Conservation (phyloP, 2,888 invertebrate genomes). For the Philopedon plagiatum region DNA sequence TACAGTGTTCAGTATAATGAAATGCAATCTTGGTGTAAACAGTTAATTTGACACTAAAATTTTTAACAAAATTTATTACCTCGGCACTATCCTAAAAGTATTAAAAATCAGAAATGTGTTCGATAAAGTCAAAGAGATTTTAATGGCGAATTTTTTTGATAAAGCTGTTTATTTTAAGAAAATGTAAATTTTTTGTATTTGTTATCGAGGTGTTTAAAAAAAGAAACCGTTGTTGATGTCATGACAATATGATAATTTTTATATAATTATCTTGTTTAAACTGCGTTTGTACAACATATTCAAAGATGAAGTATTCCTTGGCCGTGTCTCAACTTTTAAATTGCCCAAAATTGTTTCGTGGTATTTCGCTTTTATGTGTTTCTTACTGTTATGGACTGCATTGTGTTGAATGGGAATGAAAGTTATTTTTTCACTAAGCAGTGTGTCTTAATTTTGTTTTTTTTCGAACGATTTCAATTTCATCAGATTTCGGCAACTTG, state of each 20-base stretch:
- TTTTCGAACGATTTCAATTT: too few species aligned
- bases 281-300: neutral
- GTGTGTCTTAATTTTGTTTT: too few species aligned
- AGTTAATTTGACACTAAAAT: too few species aligned
- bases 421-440: neutral
- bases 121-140: too few species aligned
- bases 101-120: too few species aligned
- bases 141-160: too few species aligned
- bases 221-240: neutral
- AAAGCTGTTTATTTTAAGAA: too few species aligned
- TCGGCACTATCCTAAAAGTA: too few species aligned
- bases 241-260: neutral
- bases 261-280: neutral
- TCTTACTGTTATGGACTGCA: neutral
- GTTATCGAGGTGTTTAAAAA: neutral
- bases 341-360: neutral
- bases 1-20: too few species aligned
- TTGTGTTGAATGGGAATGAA: neutral
- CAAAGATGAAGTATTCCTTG: neutral
- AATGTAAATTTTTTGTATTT: neutral
- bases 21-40: too few species aligned
- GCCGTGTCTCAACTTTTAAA: neutral
- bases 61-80: too few species aligned
- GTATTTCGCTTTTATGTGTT: neutral
- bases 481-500: too few species aligned